Percentiles rank a stretch among this genome's conserved stretches.
These are phyloP conservation scores for Drosophila grimshawi DNA, from an alignment of 1,140 invertebrate genomes.

Conservation along the genomic window DNA sequence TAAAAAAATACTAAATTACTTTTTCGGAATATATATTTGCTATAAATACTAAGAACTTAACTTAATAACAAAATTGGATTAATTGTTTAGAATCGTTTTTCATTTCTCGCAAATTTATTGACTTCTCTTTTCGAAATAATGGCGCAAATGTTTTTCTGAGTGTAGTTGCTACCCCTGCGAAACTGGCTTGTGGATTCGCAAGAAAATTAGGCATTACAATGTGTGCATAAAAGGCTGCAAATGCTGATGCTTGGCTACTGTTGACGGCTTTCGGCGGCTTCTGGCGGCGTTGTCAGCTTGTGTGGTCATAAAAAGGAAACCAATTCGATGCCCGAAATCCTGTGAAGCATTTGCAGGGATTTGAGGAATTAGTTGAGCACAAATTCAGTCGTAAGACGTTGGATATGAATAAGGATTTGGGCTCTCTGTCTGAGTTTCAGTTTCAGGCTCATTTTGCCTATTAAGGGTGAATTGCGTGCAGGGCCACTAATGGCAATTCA, in stretches of 20 bases:
- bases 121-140: too few species aligned
- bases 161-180: conserved; percentile 1
- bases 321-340: conserved; percentile 69
- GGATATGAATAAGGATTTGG: not conserved
- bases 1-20: too few species aligned
- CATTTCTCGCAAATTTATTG: too few species aligned
- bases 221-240: conserved; percentile 56
- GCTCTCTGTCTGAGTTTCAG: not conserved
- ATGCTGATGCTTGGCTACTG: conserved; percentile 7
- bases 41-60: too few species aligned
- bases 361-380: conserved; percentile 65
- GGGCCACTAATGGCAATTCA: conserved; percentile 32
- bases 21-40: too few species aligned
- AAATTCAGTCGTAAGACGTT: conserved; percentile 20
- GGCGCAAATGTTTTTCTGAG: not conserved
- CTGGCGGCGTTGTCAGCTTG: conserved; percentile 11
- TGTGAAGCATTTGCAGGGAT: conserved; percentile 74
- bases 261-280: too few species aligned
- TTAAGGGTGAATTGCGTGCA: conserved; percentile 32
- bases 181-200: conserved; percentile 31
- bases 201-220: conserved; percentile 78
- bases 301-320: conserved; percentile 69
- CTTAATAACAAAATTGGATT: too few species aligned
- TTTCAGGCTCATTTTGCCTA: conserved; percentile 34
- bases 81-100: too few species aligned